These are phyloP conservation scores for Strix occidentalis DNA, from an alignment of 2,797 vertebrate genomes.

Conservation along the genomic window DNA sequence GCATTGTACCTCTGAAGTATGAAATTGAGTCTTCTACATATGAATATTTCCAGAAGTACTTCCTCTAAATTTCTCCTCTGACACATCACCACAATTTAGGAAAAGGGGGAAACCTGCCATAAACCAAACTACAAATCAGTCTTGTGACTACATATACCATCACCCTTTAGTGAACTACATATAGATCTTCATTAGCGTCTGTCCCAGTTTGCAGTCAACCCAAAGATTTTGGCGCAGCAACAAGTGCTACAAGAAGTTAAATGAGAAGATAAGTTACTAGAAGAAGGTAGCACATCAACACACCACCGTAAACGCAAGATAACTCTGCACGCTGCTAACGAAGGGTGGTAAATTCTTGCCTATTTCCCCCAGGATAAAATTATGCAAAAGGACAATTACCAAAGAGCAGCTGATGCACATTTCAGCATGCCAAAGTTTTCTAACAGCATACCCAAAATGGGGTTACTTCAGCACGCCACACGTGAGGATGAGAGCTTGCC, in stretches of 20 bases:
- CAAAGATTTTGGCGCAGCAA: background rate
- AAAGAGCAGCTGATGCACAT: background rate
- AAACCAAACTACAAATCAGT: background rate
- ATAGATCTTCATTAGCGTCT: background rate
- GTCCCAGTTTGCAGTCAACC: background rate
- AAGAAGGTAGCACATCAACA: background rate
- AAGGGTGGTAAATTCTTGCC: background rate
- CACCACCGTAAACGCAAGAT: background rate
- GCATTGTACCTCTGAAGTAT: background rate
- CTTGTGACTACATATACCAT: background rate
- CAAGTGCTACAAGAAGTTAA: background rate
- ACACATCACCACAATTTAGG: background rate
- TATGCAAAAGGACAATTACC: background rate
- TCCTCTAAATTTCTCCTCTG: background rate
- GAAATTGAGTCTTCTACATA: background rate
- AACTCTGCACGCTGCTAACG: fast-evolving
- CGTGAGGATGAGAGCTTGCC: background rate
- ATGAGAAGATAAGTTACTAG: background rate
- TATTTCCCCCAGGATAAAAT: background rate
- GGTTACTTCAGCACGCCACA: background rate
- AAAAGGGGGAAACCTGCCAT: background rate
- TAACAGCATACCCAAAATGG: background rate
- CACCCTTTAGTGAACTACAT: background rate
- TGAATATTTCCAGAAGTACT: background rate
- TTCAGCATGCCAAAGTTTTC: background rate